These are phyloP conservation scores for Centropristis striata DNA, from an alignment of 2,113 vertebrate species.

Conservation along the genomic window DNA sequence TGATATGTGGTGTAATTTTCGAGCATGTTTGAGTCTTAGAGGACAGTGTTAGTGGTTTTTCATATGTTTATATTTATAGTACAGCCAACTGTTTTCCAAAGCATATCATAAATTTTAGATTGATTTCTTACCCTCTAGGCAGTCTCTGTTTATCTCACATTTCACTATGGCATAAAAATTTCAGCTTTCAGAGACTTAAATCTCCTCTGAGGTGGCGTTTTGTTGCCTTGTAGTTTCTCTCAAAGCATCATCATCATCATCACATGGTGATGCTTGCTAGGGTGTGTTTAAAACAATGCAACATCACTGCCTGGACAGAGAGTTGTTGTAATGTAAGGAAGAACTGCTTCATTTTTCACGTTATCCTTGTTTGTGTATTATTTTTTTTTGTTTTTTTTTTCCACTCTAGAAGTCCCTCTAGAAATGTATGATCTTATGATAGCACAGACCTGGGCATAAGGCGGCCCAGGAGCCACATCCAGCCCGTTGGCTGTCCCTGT, in stretches of 20 bases:
- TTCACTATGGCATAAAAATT: neutral
- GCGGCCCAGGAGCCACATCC: too few species aligned
- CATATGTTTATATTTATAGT: conserved; percentile 5
- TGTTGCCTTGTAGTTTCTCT: neutral
- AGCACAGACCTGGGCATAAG: too few species aligned
- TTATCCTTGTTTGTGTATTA: neutral
- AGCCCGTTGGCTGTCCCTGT: too few species aligned
- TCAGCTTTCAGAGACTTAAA: conserved; percentile 9
- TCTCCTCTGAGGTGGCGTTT: neutral
- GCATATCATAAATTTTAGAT: conserved; percentile 13
- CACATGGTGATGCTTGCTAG: neutral
- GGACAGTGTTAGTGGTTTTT: conserved; percentile 1
- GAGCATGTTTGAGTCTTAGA: conserved; percentile 5
- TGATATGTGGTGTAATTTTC: conserved; percentile 35
- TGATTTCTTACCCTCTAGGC: conserved; percentile 6
- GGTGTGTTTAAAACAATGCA: conserved; percentile 10
- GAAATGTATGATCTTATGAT: neutral
- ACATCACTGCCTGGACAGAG: neutral
- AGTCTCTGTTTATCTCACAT: neutral
- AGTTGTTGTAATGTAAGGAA: neutral
- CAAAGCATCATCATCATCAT: neutral
- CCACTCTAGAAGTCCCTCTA: too few species aligned
- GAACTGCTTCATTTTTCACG: neutral
- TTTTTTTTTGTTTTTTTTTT: too few species aligned
- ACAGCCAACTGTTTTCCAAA: conserved; percentile 5